Evolutionary conservation across 2,113 vertebrate species (phyloP), one percentile per base, ranked within the genome.

Genomic region (Seriola rivoliana): DNA sequence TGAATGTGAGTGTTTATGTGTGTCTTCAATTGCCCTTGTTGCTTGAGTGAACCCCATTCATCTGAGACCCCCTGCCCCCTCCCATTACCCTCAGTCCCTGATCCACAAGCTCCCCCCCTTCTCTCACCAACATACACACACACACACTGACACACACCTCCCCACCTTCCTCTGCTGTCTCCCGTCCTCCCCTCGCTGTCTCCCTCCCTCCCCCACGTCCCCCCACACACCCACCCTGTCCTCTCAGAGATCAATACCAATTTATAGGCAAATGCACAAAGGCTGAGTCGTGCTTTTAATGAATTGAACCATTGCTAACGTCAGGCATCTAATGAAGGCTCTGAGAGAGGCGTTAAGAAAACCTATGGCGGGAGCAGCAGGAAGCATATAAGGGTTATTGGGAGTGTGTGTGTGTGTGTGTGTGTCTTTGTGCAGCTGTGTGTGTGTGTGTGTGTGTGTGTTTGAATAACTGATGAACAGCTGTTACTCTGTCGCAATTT

Each of bases 241-340:
- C 79, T 76, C 80, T 14, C 46, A n/a, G 46, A 62, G 91, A 92
- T 96, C 96, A 95, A 96, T 96, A 92, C 93, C 95, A 92, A 96
- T 96, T 96, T 95, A 94, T 96, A 96, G 95, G 94, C 94, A 94
- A 95, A 96, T 81, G 93, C 91, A 74, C 91, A 94, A 95, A 88
- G 95, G 93, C 96, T 88, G 92, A 94, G 94, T 96, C 86, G 84
- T 59, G 81, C 90, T 88, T 89, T 90, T 95, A 96, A 97, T 96
- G 95, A 97, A 96, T 96, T 95, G 94, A 93, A 84, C 95, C 88
- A 32, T 93, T 93, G 92, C 93, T 94, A 93, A 80, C 95, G 84
- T 88, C 90, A 80, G 86, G 76, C 93, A 88, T 83, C 94, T 95
- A 95, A 96, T 93, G 93, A 96, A 95, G 92, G 91, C 81, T 90